Conservation (phyloP, 2,113 vertebrate genomes). For the Sapajus apella region DNA sequence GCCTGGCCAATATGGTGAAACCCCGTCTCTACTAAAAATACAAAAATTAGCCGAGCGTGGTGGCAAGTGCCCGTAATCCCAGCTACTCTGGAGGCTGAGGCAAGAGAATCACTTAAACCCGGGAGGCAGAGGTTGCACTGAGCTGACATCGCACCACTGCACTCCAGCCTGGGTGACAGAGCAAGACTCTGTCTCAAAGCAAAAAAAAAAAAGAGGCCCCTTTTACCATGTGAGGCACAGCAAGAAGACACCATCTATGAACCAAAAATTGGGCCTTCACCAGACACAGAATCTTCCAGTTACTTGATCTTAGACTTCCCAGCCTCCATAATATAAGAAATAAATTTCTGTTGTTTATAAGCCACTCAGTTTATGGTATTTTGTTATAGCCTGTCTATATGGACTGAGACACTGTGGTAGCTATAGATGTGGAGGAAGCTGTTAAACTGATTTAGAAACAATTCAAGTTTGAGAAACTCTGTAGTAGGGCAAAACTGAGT, state of each 20-base stretch:
- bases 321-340: background rate
- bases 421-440: background rate
- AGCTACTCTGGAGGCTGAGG: too few species aligned
- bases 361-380: background rate
- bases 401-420: background rate
- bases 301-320: background rate
- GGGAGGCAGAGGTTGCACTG: too few species aligned
- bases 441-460: background rate
- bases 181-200: too few species aligned
- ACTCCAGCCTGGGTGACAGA: too few species aligned
- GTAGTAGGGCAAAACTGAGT: background rate
- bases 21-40: too few species aligned
- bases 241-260: background rate
- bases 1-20: too few species aligned
- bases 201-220: background rate
- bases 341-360: background rate
- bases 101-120: too few species aligned
- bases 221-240: background rate
- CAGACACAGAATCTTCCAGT: background rate
- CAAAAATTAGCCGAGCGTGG: too few species aligned
- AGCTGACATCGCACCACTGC: too few species aligned
- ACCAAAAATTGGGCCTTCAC: background rate
- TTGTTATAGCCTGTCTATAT: background rate
- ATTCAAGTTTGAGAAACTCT: conserved; percentile 45
- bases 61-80: too few species aligned